A percentile compares a stretch with the other conserved stretches of the same genome.
phyloP scores from a whole-genome alignment of 2,888 invertebrate species.

The Rhyacophila evoluta region DNA sequence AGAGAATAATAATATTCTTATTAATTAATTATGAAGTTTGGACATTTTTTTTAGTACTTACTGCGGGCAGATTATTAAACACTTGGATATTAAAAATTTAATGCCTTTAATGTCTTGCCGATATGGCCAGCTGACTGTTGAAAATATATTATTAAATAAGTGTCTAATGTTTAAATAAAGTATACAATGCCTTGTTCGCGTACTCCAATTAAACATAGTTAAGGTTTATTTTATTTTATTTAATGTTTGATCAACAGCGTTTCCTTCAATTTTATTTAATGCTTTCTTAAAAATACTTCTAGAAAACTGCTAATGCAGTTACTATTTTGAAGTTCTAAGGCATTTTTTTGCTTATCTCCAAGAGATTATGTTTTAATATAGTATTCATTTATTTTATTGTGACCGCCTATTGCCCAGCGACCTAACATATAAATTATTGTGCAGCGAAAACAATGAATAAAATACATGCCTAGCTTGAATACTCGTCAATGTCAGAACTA shows the following conservation, averaged over 20 bases:
- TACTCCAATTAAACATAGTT: constrained; percentile 14
- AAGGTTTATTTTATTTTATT: constrained; percentile 1
- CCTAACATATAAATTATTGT: no score
- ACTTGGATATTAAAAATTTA: neutral
- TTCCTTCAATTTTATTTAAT: neutral
- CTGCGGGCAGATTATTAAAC: neutral
- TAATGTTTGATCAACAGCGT: neutral
- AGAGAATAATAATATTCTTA: neutral
- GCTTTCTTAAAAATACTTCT: neutral
- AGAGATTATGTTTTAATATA: neutral
- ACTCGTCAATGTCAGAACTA: neutral
- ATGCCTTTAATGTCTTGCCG: constrained; percentile 11
- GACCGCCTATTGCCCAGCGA: neutral
- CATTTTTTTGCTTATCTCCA: neutral
- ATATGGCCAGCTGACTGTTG: constrained; percentile 9
- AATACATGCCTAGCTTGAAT: neutral
- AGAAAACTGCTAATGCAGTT: neutral
- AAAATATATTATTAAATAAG: neutral
- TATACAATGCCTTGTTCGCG: constrained; percentile 24
- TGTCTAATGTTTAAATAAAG: constrained; percentile 19
- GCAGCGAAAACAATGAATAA: no score
- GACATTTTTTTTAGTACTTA: neutral
- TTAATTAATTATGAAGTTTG: constrained; percentile 10
- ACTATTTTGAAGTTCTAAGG: neutral
- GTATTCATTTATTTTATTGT: neutral